Conservation (phyloP, 2,113 vertebrate species). For the Thoracochromis brauschi region DNA sequence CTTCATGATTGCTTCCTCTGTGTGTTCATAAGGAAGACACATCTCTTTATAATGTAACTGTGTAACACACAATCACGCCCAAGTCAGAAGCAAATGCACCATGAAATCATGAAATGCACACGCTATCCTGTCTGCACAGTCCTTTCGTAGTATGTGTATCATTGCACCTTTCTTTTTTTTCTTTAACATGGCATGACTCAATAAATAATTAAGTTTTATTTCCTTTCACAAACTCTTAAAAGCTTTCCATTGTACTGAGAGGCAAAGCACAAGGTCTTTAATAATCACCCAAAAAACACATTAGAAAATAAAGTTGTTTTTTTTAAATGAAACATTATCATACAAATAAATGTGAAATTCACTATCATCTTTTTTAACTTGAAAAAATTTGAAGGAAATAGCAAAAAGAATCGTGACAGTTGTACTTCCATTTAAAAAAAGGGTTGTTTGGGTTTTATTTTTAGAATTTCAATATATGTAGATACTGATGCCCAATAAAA, state of each 20-base stretch:
- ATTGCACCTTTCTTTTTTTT: background rate
- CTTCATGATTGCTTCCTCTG: background rate
- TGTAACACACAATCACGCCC: background rate
- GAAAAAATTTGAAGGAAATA: background rate
- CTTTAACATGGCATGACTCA: background rate
- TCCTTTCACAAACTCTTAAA: background rate
- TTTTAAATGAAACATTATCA: background rate
- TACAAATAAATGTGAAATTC: background rate
- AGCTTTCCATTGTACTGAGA: background rate
- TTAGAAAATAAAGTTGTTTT: background rate
- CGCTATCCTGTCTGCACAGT: background rate
- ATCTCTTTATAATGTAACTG: background rate
- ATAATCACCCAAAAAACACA: background rate
- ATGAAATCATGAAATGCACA: background rate
- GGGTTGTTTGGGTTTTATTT: accelerated
- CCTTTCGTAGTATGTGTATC: background rate
- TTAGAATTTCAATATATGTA: background rate
- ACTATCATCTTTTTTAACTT: background rate
- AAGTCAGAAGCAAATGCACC: background rate
- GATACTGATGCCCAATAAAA: background rate
- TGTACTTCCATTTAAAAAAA: background rate
- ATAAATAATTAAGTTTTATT: background rate
- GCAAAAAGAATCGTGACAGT: background rate
- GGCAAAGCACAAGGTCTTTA: background rate
- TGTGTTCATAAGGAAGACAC: background rate